phyloP scores from a whole-genome alignment of 2,113 vertebrate genomes.

The Pluvialis apricaria region DNA sequence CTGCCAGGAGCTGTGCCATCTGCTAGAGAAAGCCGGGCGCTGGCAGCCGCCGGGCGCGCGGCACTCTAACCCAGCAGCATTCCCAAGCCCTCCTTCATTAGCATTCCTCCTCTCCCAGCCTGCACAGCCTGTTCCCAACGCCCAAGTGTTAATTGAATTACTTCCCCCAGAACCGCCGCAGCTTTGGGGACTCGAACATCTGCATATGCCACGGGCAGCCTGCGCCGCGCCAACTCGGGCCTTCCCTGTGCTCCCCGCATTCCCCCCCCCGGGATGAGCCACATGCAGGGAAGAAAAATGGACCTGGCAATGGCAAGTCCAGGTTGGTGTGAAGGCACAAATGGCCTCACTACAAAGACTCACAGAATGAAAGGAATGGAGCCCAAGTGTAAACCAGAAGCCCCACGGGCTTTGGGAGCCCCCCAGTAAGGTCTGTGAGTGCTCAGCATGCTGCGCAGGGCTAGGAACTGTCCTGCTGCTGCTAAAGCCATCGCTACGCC shows the following conservation, averaged over 20 bases:
- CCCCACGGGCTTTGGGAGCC: background rate
- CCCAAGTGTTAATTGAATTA: background rate
- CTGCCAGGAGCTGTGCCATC: background rate
- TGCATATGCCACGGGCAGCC: background rate
- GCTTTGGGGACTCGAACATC: constrained; percentile 25
- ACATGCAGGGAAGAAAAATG: background rate
- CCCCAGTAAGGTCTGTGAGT: background rate
- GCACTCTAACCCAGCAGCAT: background rate
- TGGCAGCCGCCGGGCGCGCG: background rate
- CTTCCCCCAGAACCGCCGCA: background rate
- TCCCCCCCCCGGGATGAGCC: background rate
- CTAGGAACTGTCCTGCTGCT: background rate
- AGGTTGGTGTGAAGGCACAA: background rate
- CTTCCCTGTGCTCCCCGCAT: background rate
- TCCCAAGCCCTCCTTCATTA: background rate
- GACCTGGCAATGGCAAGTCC: background rate
- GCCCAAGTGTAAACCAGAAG: background rate
- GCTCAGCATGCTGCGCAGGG: background rate
- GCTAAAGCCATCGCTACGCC: accelerated
- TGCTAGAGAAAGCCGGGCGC: background rate
- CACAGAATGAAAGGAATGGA: accelerated
- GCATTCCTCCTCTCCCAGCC: constrained; percentile 31
- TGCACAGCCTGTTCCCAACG: constrained; percentile 13
- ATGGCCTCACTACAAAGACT: background rate
- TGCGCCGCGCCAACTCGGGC: background rate